Conservation (phyloP, 1,140 invertebrate species). For the Ylistrum balloti region DNA sequence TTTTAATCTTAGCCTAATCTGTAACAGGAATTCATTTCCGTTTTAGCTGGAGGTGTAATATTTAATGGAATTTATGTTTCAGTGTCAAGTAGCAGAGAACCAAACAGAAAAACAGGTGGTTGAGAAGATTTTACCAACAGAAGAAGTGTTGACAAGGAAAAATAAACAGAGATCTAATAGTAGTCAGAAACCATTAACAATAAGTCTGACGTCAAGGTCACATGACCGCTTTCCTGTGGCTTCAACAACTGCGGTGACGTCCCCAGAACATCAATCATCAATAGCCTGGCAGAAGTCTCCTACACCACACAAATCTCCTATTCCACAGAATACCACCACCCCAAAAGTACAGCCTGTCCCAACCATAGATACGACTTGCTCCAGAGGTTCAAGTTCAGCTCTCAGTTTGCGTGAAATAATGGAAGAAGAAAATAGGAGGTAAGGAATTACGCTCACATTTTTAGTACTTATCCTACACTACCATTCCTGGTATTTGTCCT, state of each 20-base stretch:
- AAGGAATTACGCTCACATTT: too few species aligned
- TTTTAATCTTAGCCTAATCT: too few species aligned
- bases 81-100: neutral
- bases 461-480: too few species aligned
- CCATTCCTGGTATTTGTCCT: neutral
- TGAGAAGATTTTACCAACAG: neutral
- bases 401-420: conserved; percentile 74
- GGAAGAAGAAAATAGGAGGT: conserved; percentile 61
- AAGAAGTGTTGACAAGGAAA: neutral
- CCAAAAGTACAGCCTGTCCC: neutral
- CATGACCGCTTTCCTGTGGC: neutral
- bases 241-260: neutral
- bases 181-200: neutral
- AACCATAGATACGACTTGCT: neutral
- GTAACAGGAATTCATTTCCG: neutral
- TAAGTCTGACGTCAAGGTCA: conserved; percentile 9
- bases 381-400: conserved; percentile 31
- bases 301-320: neutral
- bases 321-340: neutral
- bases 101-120: neutral
- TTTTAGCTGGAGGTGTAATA: neutral
- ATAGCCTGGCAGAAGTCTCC: neutral
- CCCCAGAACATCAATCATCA: neutral
- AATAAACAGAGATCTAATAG: neutral
- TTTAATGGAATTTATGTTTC: neutral